phyloP scores from a whole-genome alignment of 2,888 invertebrate species.

The Barypeithes pellucidus region DNA sequence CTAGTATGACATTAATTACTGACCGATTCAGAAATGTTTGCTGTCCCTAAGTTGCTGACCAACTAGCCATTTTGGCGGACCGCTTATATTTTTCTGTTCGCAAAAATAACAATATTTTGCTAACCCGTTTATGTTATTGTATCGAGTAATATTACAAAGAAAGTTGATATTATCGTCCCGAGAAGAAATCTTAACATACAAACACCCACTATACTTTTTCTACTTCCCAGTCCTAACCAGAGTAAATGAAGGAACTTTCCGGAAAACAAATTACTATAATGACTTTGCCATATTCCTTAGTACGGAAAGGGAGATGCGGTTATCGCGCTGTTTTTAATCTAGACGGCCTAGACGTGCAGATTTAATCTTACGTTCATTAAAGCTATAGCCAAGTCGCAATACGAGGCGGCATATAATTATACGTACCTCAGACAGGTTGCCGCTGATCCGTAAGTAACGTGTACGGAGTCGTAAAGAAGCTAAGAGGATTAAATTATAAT shows the following conservation, averaged over 20 bases:
- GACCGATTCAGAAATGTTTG: too few species aligned
- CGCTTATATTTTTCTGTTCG: too few species aligned
- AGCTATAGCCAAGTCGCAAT: slow-evolving; percentile 39
- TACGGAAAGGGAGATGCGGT: slow-evolving; percentile 12
- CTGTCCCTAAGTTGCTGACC: too few species aligned
- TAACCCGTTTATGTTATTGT: too few species aligned
- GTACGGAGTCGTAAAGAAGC: slow-evolving; percentile 22
- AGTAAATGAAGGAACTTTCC: slow-evolving; percentile 11
- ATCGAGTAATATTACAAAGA: too few species aligned
- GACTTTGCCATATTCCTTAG: slow-evolving; percentile 32
- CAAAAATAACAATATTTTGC: too few species aligned
- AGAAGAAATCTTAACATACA: not conserved
- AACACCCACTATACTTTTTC: not conserved
- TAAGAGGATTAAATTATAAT: slow-evolving; percentile 42
- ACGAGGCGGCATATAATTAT: slow-evolving; percentile 36
- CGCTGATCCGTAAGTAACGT: slow-evolving; percentile 32
- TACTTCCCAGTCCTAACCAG: not conserved
- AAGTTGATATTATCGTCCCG: not conserved
- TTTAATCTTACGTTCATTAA: slow-evolving; percentile 43
- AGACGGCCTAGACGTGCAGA: slow-evolving; percentile 35
- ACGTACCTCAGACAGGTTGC: slow-evolving; percentile 38
- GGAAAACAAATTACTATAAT: slow-evolving; percentile 38
- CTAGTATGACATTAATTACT: too few species aligned
- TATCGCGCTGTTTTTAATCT: slow-evolving; percentile 39
- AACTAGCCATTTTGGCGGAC: too few species aligned